Conservation (phyloP, 2,888 invertebrate species). For the Nesidiocoris tenuis region DNA sequence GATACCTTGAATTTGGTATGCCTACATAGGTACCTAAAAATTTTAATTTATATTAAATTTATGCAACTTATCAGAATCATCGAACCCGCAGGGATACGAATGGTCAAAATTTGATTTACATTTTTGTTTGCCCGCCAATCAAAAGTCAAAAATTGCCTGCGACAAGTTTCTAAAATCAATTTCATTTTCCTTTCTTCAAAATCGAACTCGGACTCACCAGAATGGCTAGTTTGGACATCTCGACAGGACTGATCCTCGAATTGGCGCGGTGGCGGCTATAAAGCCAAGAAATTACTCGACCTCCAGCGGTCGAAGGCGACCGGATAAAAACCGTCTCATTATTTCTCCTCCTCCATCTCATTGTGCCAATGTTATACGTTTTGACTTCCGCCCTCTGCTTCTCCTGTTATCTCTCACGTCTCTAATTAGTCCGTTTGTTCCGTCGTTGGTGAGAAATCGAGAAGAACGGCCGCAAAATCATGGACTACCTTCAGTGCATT, state of each 20-base stretch:
- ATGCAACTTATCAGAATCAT: too few relatives aligned
- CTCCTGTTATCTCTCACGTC: not conserved
- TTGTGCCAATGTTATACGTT: not conserved
- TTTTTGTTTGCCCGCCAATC: too few relatives aligned
- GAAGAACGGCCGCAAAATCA: not conserved
- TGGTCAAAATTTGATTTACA: too few relatives aligned
- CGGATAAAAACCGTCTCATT: slow-evolving; percentile 23
- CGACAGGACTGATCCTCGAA: slow-evolving; percentile 1
- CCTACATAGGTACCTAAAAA: too few relatives aligned
- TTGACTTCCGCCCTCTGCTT: not conserved
- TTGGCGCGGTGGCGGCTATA: not conserved
- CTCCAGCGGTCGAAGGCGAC: not conserved
- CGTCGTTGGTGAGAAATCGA: not conserved
- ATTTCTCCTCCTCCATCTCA: slow-evolving; percentile 11
- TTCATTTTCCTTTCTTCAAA: too few relatives aligned
- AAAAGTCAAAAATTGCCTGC: too few relatives aligned
- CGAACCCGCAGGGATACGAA: too few relatives aligned
- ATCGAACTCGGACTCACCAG: slow-evolving; percentile 14
- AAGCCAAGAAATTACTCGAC: slow-evolving; percentile 6
- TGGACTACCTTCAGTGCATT: not conserved
- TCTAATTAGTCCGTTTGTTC: not conserved
- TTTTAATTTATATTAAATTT: too few relatives aligned
- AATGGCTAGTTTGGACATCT: slow-evolving; percentile 19
- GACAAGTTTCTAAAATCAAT: too few relatives aligned
- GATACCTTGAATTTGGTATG: too few relatives aligned